Base-by-base conservation (phyloP, 2,888 invertebrate genomes). In the Lasius fuliginosus region DNA sequence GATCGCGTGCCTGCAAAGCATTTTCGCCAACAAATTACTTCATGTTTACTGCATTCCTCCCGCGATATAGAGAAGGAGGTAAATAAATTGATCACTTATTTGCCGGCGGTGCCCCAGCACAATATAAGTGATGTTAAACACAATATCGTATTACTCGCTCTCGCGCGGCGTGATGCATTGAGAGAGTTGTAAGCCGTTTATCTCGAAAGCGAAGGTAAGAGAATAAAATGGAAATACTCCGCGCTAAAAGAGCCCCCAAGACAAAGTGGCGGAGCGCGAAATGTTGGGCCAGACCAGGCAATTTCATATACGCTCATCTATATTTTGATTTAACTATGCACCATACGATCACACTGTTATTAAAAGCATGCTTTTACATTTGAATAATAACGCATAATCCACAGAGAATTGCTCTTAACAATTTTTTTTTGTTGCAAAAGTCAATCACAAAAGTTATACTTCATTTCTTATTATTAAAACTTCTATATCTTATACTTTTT, bases 81-180 rank as follows among this genome's bases (percentile, higher is more conserved):
- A 81, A 81, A 81, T 81, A 81, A 81, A 81, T 81, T 81, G 79
- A 81, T 81, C 79, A 81, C 71, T 81, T 81, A 81, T 81, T 81
- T 81, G 79, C 73, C 71, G 79, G 79, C 46, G 71, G 71, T 79
- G 60, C 71, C 60, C 46, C 56, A 27, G 58, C 71, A 46, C 79
- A 60, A 81, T 81, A 81, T 81, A 81, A 81, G 71, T 60, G 79
- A 81, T 81, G 79, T 81, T 81, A 81, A 81, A 81, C 79, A 81
- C 60, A 71, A 71, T 71, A 81, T 71, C 79, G 79, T 81, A 81
- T 81, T 81, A 81, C 77, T n/a, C 68, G 68, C 60, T 81, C 73
- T 40, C 56, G 53, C 42, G 42, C 71, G 18, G 60, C 60, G 58
- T 81, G 79, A 81, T 81, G 79, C 71, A 81, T 81, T 71, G 79